Evolutionary conservation across 2,113 vertebrate genomes (phyloP).

Genomic region (Agapornis roseicollis): DNA sequence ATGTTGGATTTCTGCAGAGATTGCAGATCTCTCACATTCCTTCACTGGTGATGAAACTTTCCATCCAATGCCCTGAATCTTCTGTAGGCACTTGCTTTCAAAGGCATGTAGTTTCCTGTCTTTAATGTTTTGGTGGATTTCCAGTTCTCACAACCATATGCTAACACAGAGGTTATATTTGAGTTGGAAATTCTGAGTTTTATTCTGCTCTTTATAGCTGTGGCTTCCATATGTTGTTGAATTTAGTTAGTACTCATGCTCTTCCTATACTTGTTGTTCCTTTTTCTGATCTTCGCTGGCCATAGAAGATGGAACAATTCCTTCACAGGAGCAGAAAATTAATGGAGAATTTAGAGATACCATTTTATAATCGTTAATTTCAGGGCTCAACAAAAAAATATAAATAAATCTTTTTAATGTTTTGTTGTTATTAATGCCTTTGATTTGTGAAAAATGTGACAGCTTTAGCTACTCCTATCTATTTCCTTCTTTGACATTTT

Average conservation of each 20-base stretch:
- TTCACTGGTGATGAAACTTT: not conserved
- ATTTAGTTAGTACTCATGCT: not conserved
- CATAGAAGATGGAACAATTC: not conserved
- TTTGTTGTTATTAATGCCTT: not conserved
- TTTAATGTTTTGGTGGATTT: conserved; percentile 29
- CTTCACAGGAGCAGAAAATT: not conserved
- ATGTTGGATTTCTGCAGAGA: not conserved
- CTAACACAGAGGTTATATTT: conserved; percentile 18
- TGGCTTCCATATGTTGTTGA: not conserved
- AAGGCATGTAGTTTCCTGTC: not conserved
- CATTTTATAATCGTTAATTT: not conserved
- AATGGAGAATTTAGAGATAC: not conserved
- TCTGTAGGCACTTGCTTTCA: not conserved
- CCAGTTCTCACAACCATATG: conserved; percentile 23
- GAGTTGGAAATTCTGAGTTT: conserved; percentile 10
- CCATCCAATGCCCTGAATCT: not conserved
- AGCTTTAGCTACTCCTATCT: not conserved
- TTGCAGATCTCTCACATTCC: conserved; percentile 13
- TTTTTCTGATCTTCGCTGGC: not conserved
- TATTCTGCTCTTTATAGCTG: not conserved
- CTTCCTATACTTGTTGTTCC: not conserved
- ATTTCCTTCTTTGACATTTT: not conserved
- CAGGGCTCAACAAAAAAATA: not conserved
- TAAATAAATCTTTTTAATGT: not conserved
- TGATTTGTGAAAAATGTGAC: not conserved